These are phyloP conservation scores for Octopus bimaculoides DNA, from an alignment of 1,140 invertebrate species.

Conservation along the genomic window DNA sequence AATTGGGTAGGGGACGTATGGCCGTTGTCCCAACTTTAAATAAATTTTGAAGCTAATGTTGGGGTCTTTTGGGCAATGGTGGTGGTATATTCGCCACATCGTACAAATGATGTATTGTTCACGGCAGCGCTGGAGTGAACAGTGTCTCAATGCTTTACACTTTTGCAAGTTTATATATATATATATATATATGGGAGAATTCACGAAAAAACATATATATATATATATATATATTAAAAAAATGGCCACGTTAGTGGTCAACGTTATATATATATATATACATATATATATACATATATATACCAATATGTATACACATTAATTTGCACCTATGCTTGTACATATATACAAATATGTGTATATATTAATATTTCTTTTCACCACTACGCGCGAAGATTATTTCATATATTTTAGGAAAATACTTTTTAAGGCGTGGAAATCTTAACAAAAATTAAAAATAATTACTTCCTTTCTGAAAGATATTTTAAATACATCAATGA, in stretches of 20 bases:
- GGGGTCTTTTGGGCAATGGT: background rate
- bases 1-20: too few species aligned
- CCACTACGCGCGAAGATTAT: background rate
- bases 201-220: background rate
- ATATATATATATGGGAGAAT: background rate
- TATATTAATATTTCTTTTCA: background rate
- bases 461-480: background rate
- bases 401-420: background rate
- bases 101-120: too few species aligned
- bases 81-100: background rate
- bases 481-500: background rate
- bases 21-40: background rate
- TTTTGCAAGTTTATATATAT: background rate
- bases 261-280: constrained; percentile 7
- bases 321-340: background rate
- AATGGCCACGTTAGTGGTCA: background rate
- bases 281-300: background rate
- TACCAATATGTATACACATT: background rate
- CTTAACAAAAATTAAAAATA: background rate
- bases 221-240: background rate
- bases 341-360: background rate
- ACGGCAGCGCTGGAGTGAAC: too few species aligned
- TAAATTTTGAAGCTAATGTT: background rate
- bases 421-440: background rate
- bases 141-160: background rate